Conservation (phyloP, 1,140 invertebrate species). For the Anagrus nilaparvatae region DNA sequence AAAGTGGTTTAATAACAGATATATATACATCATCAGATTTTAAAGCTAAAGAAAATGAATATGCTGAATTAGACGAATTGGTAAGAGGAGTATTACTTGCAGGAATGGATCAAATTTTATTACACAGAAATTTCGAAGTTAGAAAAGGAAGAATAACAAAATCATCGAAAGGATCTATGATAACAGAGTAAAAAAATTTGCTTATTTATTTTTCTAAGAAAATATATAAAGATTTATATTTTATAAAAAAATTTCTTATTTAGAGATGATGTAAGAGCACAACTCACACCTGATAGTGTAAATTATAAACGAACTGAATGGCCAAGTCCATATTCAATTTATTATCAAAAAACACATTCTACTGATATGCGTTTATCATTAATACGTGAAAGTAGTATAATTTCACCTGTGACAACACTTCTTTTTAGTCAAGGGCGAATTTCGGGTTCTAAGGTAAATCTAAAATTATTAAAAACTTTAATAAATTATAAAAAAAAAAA, state of each 20-base stretch:
- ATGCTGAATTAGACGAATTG: slow-evolving; percentile 42
- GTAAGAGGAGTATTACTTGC: slow-evolving; percentile 40
- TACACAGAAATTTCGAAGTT: slow-evolving; percentile 33
- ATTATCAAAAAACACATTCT: slow-evolving; percentile 40
- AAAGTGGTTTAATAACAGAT: slow-evolving; percentile 27
- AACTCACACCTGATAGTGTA: slow-evolving; percentile 45
- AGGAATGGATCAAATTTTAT: slow-evolving; percentile 43
- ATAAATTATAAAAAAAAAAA: neutral
- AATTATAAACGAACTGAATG: slow-evolving; percentile 41
- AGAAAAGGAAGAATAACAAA: slow-evolving; percentile 41
- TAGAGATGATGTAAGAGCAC: slow-evolving; percentile 39
- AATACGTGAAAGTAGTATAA: slow-evolving; percentile 41
- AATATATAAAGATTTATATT: no score
- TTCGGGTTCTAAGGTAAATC: slow-evolving; percentile 23
- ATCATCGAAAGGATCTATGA: slow-evolving; percentile 25
- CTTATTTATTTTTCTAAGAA: neutral
- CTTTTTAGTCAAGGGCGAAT: slow-evolving; percentile 37
- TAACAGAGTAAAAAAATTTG: slow-evolving; percentile 39
- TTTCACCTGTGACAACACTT: slow-evolving; percentile 44
- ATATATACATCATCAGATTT: slow-evolving; percentile 12
- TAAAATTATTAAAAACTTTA: no score
- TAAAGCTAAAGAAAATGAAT: slow-evolving; percentile 26
- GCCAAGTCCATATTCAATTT: slow-evolving; percentile 32
- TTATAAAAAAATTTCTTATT: no score
- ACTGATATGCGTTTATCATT: slow-evolving; percentile 36